phyloP scores from a whole-genome alignment of 2,888 invertebrate genomes.

The Ichneumoninae sp. region DNA sequence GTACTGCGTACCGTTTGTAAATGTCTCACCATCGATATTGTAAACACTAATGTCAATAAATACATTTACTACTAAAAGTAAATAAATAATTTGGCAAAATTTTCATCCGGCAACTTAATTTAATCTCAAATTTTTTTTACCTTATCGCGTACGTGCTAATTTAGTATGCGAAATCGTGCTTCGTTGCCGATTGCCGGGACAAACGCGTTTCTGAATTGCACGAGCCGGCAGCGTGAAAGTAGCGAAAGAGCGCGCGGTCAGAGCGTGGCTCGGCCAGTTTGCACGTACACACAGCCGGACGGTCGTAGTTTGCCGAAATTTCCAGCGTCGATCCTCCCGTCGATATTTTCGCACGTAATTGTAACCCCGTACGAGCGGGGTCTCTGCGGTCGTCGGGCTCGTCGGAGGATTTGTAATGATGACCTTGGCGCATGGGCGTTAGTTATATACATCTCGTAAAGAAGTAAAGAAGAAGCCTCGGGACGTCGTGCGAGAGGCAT shows the following conservation, averaged over 20 bases:
- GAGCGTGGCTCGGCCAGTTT: neutral
- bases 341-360: conserved; percentile 33
- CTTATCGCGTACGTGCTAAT: neutral
- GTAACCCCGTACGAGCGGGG: neutral
- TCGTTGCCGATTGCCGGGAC: neutral
- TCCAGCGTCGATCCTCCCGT: conserved; percentile 13
- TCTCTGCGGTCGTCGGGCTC: neutral
- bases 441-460: neutral
- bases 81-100: neutral
- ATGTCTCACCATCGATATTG: too few species aligned
- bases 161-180: neutral
- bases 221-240: conserved; percentile 43
- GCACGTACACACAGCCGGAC: neutral
- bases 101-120: too few species aligned
- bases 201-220: neutral
- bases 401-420: conserved; percentile 71
- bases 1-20: too few species aligned
- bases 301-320: neutral
- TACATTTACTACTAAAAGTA: neutral
- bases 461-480: conserved; percentile 34
- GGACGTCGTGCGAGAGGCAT: conserved; percentile 26
- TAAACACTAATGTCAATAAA: neutral
- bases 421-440: conserved; percentile 73
- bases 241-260: conserved; percentile 25
- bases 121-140: neutral